These are phyloP conservation scores for Meganola albula DNA, from an alignment of 2,888 invertebrate genomes.

Conservation along the genomic window DNA sequence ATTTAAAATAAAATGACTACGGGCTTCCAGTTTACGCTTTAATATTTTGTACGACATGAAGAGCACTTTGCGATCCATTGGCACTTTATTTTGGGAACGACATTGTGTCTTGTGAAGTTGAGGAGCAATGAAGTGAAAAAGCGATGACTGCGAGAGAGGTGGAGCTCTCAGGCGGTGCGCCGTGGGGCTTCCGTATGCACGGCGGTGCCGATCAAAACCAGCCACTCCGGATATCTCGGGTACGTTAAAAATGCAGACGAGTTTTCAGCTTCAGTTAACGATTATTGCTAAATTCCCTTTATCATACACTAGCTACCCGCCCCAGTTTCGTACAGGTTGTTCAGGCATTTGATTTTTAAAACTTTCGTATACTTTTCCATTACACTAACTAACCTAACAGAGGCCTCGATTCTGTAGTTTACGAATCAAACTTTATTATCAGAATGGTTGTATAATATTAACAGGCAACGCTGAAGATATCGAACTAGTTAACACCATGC, in stretches of 20 bases:
- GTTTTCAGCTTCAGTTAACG: no score
- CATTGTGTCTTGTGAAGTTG: slow-evolving; percentile 31
- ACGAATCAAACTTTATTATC: no score
- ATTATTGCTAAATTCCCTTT: no score
- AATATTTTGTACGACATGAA: slow-evolving; percentile 34
- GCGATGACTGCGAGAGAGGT: slow-evolving; percentile 85
- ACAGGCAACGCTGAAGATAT: no score
- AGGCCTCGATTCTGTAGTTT: no score
- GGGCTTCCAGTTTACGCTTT: slow-evolving; percentile 51
- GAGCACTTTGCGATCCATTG: slow-evolving; percentile 32
- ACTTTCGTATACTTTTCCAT: no score
- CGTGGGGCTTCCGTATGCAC: slow-evolving; percentile 94
- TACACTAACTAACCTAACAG: no score
- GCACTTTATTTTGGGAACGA: slow-evolving; percentile 30
- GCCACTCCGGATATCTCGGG: slow-evolving; percentile 88
- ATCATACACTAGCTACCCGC: no score
- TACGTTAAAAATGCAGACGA: slow-evolving; percentile 71
- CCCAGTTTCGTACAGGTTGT: no score
- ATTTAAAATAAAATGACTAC: slow-evolving; percentile 43
- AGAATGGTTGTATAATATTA: no score
- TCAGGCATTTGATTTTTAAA: no score
- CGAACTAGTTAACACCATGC: no score
- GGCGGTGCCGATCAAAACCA: slow-evolving; percentile 88
- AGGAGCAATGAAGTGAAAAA: slow-evolving; percentile 50
- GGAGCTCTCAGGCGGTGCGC: slow-evolving; percentile 87